These are phyloP conservation scores for Scaptomyza hsui DNA, from an alignment of 1,140 invertebrate genomes.

Conservation along the genomic window DNA sequence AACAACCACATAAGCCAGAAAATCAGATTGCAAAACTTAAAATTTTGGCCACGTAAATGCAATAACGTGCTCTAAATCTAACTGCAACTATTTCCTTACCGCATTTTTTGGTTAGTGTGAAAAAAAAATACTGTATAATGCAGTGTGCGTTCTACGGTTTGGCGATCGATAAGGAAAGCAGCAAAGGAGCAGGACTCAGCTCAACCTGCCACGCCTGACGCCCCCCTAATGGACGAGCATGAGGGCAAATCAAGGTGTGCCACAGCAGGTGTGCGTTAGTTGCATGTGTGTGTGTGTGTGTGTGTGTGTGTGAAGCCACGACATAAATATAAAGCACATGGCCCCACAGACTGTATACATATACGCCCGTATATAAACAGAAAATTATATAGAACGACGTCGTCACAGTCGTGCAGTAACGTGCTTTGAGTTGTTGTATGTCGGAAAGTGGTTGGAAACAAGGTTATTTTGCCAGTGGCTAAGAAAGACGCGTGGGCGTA, in stretches of 20 bases:
- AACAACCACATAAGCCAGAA: constrained; percentile 3
- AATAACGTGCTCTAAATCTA: constrained; percentile 58
- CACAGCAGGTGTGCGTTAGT: constrained; percentile 40
- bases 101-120: constrained; percentile 35
- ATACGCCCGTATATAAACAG: constrained; percentile 19
- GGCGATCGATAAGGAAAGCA: constrained; percentile 63
- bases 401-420: constrained; percentile 39
- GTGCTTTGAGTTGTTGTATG: constrained; percentile 53
- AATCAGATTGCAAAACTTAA: constrained; percentile 50
- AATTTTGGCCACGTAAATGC: constrained; percentile 58
- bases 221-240: constrained; percentile 14
- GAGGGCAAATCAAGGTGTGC: constrained; percentile 73
- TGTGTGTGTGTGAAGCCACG: constrained; percentile 34
- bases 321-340: constrained; percentile 57
- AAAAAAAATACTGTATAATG: constrained; percentile 12
- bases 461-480: constrained; percentile 58
- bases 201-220: constrained; percentile 10
- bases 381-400: constrained; percentile 64
- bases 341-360: constrained; percentile 22
- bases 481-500: constrained; percentile 25
- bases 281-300: constrained; percentile 24
- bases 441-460: constrained; percentile 73
- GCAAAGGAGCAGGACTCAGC: constrained; percentile 21
- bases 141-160: neutral
- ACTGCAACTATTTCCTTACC: constrained; percentile 40